Base-by-base conservation (phyloP, 1,140 invertebrate genomes). In the Pollicipes pollicipes region DNA sequence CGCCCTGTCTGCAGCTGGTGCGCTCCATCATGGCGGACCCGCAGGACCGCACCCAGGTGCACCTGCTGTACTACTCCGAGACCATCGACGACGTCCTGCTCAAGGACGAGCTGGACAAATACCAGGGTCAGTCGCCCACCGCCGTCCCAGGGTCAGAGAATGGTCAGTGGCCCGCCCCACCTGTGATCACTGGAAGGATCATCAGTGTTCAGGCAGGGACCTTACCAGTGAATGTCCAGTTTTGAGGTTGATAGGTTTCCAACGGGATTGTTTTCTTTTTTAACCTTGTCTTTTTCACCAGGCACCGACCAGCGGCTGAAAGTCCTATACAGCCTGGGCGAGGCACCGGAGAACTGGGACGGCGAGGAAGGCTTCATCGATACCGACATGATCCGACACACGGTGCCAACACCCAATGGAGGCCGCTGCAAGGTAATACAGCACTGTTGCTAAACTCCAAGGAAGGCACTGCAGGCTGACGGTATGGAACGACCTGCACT, bases 1-100 rank as follows among this genome's bases (percentile, higher is more conserved):
- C 75, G 3, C 75, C 75, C n/a, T 73, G 69, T 30, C 63, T 76
- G 67, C 75, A 75, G 66, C 73, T 76, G 45, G 74, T 75, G 31
- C 32, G 74, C 27, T 66, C 29, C 32, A 70, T 75, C 58, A 71
- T 74, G 66, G 70, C 35, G 24, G 70, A 74, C 67, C 63, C 69
- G 26, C 24, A 4, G 13, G 74, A 75, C 68, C 72, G 32, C 17
- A 74, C 73, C 27, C 70, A 67, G 32, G 70, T 75, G 32, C 73
- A 32, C 17, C 72, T 75, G 21, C 21, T 75, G 66, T 75, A 73
- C 35, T 74, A 70, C 31, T 74, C 74, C 31, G 74, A 75, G 21
- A 73, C 69, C 30, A 72, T 72, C 66, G 28, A 72, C 45, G 73
- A 75, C 21, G 74, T 75, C 13, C 73, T 75, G 29, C 74, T 73